A percentile compares a stretch with the other conserved stretches of the same genome.
Evolutionary conservation across 2,888 invertebrate species (phyloP).

Genomic region (Orchesella flavescens): DNA sequence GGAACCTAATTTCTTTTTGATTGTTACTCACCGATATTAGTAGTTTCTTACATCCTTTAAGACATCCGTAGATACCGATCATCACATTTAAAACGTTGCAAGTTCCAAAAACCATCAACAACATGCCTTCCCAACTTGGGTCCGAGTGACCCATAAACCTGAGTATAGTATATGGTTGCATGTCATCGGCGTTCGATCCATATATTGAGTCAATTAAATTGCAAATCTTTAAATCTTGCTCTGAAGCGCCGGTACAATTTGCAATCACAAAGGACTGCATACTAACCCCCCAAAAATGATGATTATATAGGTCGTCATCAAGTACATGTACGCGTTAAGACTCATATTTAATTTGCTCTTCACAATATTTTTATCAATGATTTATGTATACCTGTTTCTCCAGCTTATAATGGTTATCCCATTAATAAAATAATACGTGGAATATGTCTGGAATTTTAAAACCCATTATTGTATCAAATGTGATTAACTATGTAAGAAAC

Average conservation of each 20-base stretch:
- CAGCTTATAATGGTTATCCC: conserved; percentile 58
- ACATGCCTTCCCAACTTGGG: conserved; percentile 26
- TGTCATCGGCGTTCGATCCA: conserved; percentile 6
- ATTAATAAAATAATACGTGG: conserved; percentile 44
- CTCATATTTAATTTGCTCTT: too few species aligned
- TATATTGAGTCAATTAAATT: neutral
- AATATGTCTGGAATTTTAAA: conserved; percentile 34
- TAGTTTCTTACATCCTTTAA: conserved; percentile 26
- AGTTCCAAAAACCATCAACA: conserved; percentile 11
- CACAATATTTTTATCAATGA: too few species aligned
- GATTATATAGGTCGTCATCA: too few species aligned
- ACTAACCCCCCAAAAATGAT: conserved; percentile 25
- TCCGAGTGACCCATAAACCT: conserved; percentile 41
- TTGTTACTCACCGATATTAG: conserved; percentile 22
- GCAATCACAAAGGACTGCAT: conserved; percentile 36
- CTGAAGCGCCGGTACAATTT: conserved; percentile 16
- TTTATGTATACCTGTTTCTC: conserved; percentile 42
- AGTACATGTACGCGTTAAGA: too few species aligned
- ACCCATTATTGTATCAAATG: too few species aligned
- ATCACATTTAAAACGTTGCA: conserved; percentile 24
- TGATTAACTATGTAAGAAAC: too few species aligned
- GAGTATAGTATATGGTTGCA: conserved; percentile 38
- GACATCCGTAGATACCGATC: conserved; percentile 27
- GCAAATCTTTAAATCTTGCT: conserved; percentile 33
- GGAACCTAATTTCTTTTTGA: too few species aligned